These are phyloP conservation scores for Dolichotis patagonum DNA, from an alignment of 2,113 vertebrate genomes.

Conservation along the genomic window DNA sequence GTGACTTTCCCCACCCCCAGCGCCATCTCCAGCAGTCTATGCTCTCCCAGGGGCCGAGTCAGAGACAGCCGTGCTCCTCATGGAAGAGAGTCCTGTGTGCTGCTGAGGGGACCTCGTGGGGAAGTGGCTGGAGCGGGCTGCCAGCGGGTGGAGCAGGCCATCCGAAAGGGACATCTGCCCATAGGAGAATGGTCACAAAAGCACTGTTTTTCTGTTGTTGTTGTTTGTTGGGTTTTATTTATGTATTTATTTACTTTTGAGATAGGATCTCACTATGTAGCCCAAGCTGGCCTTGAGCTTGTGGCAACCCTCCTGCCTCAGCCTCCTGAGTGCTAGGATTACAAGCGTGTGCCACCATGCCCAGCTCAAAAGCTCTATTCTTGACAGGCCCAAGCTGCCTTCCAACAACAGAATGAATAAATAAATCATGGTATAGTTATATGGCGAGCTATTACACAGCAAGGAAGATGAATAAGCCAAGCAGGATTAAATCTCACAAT, in stretches of 20 bases:
- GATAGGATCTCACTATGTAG: background rate
- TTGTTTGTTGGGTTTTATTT: background rate
- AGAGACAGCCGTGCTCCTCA: no score
- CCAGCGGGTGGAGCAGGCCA: background rate
- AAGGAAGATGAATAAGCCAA: background rate
- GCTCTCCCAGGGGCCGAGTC: background rate
- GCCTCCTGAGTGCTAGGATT: background rate
- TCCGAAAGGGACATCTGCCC: background rate
- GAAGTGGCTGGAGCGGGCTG: background rate
- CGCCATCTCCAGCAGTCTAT: no score
- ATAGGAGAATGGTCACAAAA: background rate
- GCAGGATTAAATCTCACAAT: background rate
- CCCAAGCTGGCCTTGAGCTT: background rate
- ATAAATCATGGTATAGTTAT: background rate
- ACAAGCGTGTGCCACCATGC: background rate
- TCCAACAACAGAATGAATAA: background rate
- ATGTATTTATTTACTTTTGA: background rate
- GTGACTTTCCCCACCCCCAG: fast-evolving
- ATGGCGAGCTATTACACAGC: background rate
- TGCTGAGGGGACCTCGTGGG: background rate
- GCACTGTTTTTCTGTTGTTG: background rate
- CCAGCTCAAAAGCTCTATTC: background rate
- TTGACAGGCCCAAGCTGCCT: background rate
- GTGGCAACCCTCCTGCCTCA: background rate
- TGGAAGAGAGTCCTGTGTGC: background rate